Base-by-base conservation (phyloP, 64 coral and sea anemone species). In the Montipora sp. region DNA sequence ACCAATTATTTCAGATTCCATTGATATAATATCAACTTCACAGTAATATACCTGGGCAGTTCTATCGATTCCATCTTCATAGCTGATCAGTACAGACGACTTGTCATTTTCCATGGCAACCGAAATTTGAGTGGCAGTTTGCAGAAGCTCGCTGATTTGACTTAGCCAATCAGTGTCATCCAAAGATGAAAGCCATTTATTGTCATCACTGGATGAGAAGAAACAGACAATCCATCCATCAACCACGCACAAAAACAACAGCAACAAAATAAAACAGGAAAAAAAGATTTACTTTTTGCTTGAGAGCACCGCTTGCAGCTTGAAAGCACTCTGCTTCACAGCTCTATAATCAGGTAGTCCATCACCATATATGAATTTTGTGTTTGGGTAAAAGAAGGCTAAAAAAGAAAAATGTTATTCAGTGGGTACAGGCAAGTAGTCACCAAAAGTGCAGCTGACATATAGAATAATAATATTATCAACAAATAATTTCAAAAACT, bases 371-470 rank as follows among this genome's bases (percentile, higher is more conserved):
- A 99, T 92, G 79, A 99, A 99, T 68, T 92, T 99, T 59, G 84
- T 89, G 44, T 99, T 91, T 12, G 92, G 94, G 84, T 99, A 99
- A 92, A 93, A 99, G 80, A 96, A 99, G 47, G 98, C 98, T 99
- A 89, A 27, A 90, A 94, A 8, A 91, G 51, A 75, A 78, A 46
- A 46, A 36, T 19, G 69, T 82, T 78, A 78, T 45, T 15, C 2
- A 71, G 2, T 57, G 53, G 36, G 36, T 36, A 36, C 36, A 36
- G 36, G 36, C 36, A 36, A 36, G 0, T 2, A 36, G 36, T 36
- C 36, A 36, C 36, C 36, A 36, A 36, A 36, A 36, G 36, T 36
- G 1, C 36, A 36, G 36, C 1, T 36, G 36, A 36, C 36, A 36
- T 36, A 36, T 36, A 36, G 36, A 36, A 36, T 36, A 36, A 36